Base-by-base conservation (phyloP, 2,888 invertebrate species). In the Epinotia bilunana region DNA sequence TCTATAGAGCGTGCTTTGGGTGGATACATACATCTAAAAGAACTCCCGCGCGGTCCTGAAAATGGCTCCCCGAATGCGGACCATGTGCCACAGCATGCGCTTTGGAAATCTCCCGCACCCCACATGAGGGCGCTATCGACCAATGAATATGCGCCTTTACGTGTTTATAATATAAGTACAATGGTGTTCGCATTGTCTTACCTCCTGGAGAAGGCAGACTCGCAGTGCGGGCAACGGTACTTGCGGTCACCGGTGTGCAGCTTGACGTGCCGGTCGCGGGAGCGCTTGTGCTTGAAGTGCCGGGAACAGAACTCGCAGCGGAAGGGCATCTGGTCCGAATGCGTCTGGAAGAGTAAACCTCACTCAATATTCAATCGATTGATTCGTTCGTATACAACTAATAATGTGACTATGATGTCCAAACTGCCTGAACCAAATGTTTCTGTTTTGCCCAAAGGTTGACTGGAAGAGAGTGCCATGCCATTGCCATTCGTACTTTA, bases 221-320 rank as follows among this genome's bases (percentile, higher is more conserved):
- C 98, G 91, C 99, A 99, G 87, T 97, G 97, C 13, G 96, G 95
- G 89, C 98, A 99, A 87, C 97, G 96, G 92, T 98, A 98, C 90
- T 98, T 97, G 87, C 97, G 95, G 90, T 98, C 98, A 12, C 98
- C 98, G 0, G 98, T 98, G 92, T 99, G 98, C 77, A 98, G 95
- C 89, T 98, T 99, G 83, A 98, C 97, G 92, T 99, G 99, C 28
- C 99, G 96, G 91, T 99, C 99, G 73, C 98, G 95, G 79, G 98
- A 98, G 49, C 98, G 95, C 90, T 99, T 99, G 95, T 99, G 98
- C 91, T 98, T 98, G 95, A 99, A 99, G 80, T 98, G 94, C 78
- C 98, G 96, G 76, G 97, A 96, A 92, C 99, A 99, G 93, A 97
- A 98, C 82, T 97, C 97, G 91, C 99, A 99, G 80, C 97, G 97